Conservation (phyloP, 2,888 invertebrate genomes). For the Pseudeuparius sepicola region DNA sequence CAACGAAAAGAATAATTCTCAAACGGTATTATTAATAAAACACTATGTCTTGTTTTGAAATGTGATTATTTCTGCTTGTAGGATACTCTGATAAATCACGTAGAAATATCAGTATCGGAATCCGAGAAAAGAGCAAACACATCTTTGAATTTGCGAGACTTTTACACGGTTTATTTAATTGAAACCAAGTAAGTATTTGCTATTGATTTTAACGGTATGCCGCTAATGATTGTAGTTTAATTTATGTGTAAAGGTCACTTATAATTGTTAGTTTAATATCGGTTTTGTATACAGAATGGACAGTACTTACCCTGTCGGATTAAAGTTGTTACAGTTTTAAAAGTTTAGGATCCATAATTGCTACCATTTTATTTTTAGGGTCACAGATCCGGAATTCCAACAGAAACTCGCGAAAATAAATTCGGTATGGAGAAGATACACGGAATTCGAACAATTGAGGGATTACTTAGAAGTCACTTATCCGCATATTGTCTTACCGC, state of each 20-base stretch:
- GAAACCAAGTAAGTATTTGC: slow-evolving; percentile 57
- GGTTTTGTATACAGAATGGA: too few species aligned
- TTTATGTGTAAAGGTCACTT: too few species aligned
- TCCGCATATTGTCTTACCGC: slow-evolving; percentile 71
- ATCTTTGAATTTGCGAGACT: slow-evolving; percentile 62
- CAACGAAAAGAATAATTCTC: too few species aligned
- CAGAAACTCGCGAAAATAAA: slow-evolving; percentile 51
- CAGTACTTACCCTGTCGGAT: too few species aligned
- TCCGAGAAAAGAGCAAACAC: slow-evolving; percentile 69
- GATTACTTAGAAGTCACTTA: slow-evolving; percentile 68
- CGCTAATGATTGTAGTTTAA: too few species aligned
- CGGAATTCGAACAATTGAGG: slow-evolving; percentile 73
- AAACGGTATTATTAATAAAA: too few species aligned
- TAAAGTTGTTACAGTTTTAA: too few species aligned
- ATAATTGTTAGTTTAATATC: too few species aligned
- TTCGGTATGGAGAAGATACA: slow-evolving; percentile 70
- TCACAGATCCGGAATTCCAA: slow-evolving; percentile 50
- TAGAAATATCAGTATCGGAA: slow-evolving; percentile 65
- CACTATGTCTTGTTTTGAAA: too few species aligned
- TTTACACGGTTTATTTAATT: slow-evolving; percentile 68
- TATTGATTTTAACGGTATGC: too few species aligned
- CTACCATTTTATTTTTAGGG: slow-evolving; percentile 45
- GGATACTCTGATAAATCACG: slow-evolving; percentile 59
- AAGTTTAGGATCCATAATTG: too few species aligned
- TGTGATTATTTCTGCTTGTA: too few species aligned